These are phyloP conservation scores for Macrosteles quadrilineatus DNA, from an alignment of 1,140 invertebrate genomes.

Conservation along the genomic window DNA sequence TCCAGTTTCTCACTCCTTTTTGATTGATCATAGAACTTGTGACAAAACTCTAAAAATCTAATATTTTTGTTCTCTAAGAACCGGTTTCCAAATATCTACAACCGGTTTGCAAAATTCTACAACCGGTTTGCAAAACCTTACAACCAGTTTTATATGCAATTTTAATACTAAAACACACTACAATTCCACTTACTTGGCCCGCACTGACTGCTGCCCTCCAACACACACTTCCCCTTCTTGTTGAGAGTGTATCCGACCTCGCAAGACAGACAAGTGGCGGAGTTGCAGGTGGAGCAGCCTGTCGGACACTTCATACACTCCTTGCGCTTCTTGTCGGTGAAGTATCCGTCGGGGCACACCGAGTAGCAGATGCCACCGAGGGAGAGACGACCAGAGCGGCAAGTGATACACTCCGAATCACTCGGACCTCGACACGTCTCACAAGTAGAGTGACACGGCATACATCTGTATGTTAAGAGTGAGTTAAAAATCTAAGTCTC, in stretches of 20 bases:
- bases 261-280: constrained; percentile 66
- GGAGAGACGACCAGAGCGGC: constrained; percentile 42
- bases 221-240: constrained; percentile 69
- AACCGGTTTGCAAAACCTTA: too few species aligned
- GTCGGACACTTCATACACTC: constrained; percentile 73
- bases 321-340: constrained; percentile 70
- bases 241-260: constrained; percentile 69
- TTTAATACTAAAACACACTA: too few species aligned
- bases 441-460: constrained; percentile 74
- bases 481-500: too few species aligned
- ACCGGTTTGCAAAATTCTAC: too few species aligned
- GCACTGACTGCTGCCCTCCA: constrained; percentile 65
- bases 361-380: constrained; percentile 51
- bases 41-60: too few species aligned
- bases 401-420: constrained; percentile 70
- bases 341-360: constrained; percentile 69
- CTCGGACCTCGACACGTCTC: constrained; percentile 78
- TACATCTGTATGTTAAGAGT: constrained; percentile 71
- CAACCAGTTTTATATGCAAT: too few species aligned
- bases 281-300: constrained; percentile 71
- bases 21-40: too few species aligned
- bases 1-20: too few species aligned
- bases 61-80: too few species aligned
- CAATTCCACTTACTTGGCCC: constrained; percentile 57
- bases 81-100: too few species aligned